These are phyloP conservation scores for Otis tarda DNA, from an alignment of 2,113 vertebrate genomes.

Conservation along the genomic window DNA sequence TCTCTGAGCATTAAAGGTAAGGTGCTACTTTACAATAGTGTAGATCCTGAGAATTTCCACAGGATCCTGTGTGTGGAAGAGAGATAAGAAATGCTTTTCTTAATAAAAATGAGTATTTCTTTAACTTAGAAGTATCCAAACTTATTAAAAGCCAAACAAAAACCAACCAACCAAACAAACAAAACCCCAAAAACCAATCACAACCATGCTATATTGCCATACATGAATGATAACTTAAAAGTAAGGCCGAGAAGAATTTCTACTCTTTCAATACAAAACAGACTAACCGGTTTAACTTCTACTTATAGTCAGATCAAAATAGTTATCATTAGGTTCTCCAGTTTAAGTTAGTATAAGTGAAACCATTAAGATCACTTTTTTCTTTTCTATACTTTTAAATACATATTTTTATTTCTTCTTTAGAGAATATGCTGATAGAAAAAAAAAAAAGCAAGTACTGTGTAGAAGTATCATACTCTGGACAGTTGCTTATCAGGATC, in stretches of 20 bases:
- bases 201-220: neutral
- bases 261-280: neutral
- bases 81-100: neutral
- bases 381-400: neutral
- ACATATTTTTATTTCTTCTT: neutral
- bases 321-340: neutral
- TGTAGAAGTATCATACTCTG: neutral
- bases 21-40: neutral
- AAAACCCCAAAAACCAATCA: too few species aligned
- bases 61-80: neutral
- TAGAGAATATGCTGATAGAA: neutral
- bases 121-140: neutral
- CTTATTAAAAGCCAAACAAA: neutral
- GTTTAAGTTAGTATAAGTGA: neutral
- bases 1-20: neutral
- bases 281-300: accelerated
- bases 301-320: neutral
- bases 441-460: too few species aligned
- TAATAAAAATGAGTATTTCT: neutral
- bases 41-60: neutral
- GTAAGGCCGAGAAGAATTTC: neutral
- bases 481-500: neutral
- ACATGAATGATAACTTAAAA: neutral
- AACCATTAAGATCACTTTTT: neutral
- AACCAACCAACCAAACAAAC: neutral